phyloP scores from a whole-genome alignment of 2,113 vertebrate genomes.

The Microtus oregoni region DNA sequence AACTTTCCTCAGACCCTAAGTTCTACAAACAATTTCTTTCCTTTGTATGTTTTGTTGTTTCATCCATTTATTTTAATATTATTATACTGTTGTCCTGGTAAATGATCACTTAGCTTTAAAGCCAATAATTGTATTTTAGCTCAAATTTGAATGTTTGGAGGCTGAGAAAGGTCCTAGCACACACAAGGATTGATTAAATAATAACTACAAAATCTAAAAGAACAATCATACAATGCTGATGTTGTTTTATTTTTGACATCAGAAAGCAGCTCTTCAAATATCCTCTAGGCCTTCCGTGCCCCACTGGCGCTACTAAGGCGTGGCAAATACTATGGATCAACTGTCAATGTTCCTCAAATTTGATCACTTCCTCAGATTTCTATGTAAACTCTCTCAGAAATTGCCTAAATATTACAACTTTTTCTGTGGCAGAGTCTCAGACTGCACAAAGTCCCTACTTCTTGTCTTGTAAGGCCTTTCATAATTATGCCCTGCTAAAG shows the following conservation, averaged over 20 bases:
- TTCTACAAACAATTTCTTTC: not conserved
- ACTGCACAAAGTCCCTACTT: not conserved
- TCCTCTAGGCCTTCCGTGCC: not conserved
- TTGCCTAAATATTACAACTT: not conserved
- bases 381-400: not conserved
- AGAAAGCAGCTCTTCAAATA: not conserved
- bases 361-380: not conserved
- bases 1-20: not conserved
- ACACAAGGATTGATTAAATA: not conserved
- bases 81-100: not conserved
- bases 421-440: not conserved
- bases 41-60: not conserved
- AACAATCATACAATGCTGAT: not conserved
- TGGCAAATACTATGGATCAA: not conserved
- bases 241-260: not conserved
- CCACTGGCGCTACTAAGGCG: not conserved
- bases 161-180: not conserved
- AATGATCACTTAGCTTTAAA: not conserved
- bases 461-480: not conserved
- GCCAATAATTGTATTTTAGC: not conserved
- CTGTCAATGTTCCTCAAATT: not conserved
- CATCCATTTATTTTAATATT: not conserved
- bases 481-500: slow-evolving; percentile 33
- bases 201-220: not conserved
- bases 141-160: not conserved